Percentiles rank a stretch among this genome's conserved stretches.
These are phyloP conservation scores for Pristionchus japonicus DNA, from an alignment of 2,888 invertebrate species.

Conservation along the genomic window DNA sequence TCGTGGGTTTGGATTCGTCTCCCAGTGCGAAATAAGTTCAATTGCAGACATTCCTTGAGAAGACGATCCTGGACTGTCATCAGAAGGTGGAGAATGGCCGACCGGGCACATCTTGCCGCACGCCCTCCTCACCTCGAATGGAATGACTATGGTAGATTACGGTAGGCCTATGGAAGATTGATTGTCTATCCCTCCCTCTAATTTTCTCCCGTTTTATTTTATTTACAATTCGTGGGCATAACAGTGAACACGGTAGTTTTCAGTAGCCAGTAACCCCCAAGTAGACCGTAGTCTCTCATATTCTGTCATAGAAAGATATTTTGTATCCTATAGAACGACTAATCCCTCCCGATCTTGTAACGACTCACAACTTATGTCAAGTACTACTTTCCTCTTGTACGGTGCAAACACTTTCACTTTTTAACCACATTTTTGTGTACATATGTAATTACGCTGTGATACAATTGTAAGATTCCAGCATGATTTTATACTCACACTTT, in stretches of 20 bases:
- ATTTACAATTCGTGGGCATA: too few relatives aligned
- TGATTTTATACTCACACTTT: background rate
- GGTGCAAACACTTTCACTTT: slow-evolving; percentile 25
- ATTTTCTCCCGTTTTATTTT: too few relatives aligned
- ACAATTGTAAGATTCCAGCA: background rate
- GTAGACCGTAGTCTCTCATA: background rate
- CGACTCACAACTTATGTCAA: background rate
- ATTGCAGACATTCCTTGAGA: slow-evolving; percentile 17
- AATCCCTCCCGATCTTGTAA: too few relatives aligned
- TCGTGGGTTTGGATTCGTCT: background rate
- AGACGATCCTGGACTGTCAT: slow-evolving; percentile 22
- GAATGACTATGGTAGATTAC: slow-evolving; percentile 19
- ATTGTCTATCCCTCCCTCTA: background rate
- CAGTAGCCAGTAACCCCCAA: too few relatives aligned
- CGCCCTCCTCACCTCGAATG: slow-evolving; percentile 11
- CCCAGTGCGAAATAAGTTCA: background rate
- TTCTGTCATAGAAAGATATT: background rate
- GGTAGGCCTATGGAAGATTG: background rate
- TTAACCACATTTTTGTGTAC: background rate
- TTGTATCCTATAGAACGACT: background rate
- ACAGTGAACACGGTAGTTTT: background rate
- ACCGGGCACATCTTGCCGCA: background rate
- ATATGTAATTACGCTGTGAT: slow-evolving; percentile 20
- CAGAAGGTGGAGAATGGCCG: background rate
- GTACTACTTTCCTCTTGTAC: slow-evolving; percentile 28